Evolutionary conservation across 2,797 vertebrate genomes (phyloP).

Genomic region (Eulemur mongoz): DNA sequence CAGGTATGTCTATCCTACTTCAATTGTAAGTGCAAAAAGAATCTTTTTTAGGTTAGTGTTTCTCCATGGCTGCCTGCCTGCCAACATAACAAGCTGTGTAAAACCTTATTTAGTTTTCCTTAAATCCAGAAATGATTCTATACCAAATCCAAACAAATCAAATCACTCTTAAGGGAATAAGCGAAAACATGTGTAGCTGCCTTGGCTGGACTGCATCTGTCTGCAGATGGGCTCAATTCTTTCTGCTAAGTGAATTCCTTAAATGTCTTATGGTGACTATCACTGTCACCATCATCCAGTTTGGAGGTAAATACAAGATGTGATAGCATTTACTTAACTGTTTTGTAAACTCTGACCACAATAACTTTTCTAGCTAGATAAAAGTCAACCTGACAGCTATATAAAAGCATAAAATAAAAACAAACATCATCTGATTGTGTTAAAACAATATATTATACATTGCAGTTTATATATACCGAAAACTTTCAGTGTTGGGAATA

Average conservation of each 20-base stretch:
- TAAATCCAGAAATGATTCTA: conserved; percentile 48
- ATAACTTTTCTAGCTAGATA: not conserved
- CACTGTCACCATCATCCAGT: not conserved
- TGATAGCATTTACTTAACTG: not conserved
- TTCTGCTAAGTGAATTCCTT: conserved; percentile 31
- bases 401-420: conserved; percentile 28
- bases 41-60: conserved; percentile 16
- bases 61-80: not conserved
- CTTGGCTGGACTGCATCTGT: not conserved
- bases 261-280: not conserved
- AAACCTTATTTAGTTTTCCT: conserved; percentile 57
- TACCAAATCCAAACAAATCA: conserved; percentile 57
- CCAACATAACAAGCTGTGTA: not conserved
- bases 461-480: not conserved
- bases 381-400: not conserved
- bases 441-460: not conserved
- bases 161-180: conserved; percentile 54
- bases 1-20: not conserved
- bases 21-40: conserved; percentile 40
- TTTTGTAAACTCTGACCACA: conserved; percentile 18
- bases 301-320: not conserved
- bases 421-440: not conserved
- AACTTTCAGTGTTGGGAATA: not conserved
- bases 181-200: conserved; percentile 32
- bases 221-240: not conserved